phyloP scores from a whole-genome alignment of 2,888 invertebrate species.

The Norana najaformis region DNA sequence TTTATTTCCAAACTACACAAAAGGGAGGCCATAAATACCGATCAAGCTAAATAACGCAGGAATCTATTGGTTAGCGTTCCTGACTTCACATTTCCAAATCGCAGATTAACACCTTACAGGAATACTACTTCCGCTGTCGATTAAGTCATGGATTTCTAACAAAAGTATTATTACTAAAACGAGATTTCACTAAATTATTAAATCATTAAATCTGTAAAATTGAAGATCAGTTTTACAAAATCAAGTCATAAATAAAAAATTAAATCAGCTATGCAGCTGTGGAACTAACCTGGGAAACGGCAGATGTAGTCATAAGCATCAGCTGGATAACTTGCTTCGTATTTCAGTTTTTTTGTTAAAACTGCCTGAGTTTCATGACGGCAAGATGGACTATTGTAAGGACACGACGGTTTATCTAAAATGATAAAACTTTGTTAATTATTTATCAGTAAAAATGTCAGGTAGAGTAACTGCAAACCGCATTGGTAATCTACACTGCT shows the following conservation, averaged over 20 bases:
- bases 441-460: too few relatives aligned
- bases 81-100: not conserved
- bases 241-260: not conserved
- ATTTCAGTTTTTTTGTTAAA: not conserved
- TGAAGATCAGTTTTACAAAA: not conserved
- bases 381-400: not conserved
- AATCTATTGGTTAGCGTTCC: too few relatives aligned
- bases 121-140: not conserved
- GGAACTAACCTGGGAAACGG: not conserved
- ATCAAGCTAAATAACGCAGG: too few relatives aligned
- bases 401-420: not conserved
- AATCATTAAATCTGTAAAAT: not conserved
- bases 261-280: not conserved
- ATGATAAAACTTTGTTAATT: not conserved
- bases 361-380: not conserved
- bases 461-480: too few relatives aligned
- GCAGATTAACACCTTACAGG: not conserved
- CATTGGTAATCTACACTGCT: too few relatives aligned
- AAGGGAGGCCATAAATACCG: too few relatives aligned
- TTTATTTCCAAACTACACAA: too few relatives aligned
- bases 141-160: not conserved
- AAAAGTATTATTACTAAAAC: not conserved
- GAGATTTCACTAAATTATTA: not conserved
- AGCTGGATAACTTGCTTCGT: not conserved
- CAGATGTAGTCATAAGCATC: not conserved